phyloP scores from a whole-genome alignment of 1,140 invertebrate genomes.

The Rhagoletis pomonella region DNA sequence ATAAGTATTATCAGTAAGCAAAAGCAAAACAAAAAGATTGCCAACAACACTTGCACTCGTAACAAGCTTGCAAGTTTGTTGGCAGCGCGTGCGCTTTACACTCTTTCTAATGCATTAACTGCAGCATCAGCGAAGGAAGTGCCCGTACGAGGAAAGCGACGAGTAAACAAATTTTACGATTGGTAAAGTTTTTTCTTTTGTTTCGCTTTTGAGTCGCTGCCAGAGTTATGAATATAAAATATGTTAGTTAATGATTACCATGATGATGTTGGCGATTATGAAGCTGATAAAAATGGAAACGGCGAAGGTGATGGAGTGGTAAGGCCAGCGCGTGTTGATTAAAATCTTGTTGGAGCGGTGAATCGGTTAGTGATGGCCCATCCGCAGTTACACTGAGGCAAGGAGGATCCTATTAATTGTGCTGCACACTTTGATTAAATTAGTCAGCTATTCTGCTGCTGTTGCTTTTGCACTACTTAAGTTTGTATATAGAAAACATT shows the following conservation, averaged over 20 bases:
- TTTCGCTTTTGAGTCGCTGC: slow-evolving; percentile 10
- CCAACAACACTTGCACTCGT: slow-evolving; percentile 15
- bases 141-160: background rate
- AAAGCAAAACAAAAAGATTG: slow-evolving; percentile 4
- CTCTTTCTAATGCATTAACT: slow-evolving; percentile 30
- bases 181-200: background rate
- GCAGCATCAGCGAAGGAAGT: background rate
- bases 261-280: slow-evolving; percentile 15
- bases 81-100: slow-evolving; percentile 39
- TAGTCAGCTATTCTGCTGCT: background rate
- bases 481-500: background rate
- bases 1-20: background rate
- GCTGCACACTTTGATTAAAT: slow-evolving; percentile 19
- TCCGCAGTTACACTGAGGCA: background rate
- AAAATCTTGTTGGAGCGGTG: slow-evolving; percentile 31
- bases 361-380: background rate
- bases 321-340: slow-evolving; percentile 32
- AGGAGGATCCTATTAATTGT: slow-evolving; percentile 26
- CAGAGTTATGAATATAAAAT: slow-evolving; percentile 49
- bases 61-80: slow-evolving; percentile 46
- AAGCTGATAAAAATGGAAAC: slow-evolving; percentile 41
- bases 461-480: background rate
- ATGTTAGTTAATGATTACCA: slow-evolving; percentile 24
- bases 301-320: slow-evolving; percentile 48
- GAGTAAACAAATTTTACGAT: slow-evolving; percentile 7